Base-by-base conservation (phyloP, 2,113 vertebrate genomes). In the Sigmodon hispidus region DNA sequence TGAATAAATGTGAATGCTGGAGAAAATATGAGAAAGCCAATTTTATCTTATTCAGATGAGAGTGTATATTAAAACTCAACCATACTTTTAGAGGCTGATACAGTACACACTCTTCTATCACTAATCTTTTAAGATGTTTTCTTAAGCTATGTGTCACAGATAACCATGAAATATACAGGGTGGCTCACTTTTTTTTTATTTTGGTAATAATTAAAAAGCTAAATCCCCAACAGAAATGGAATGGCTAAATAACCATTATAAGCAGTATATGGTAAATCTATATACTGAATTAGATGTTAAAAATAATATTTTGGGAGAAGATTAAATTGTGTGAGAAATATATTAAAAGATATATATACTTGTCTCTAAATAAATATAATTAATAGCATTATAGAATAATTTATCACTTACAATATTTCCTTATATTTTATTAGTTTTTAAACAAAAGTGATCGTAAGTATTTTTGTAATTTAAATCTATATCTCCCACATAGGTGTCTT, bases 241-340 rank as follows among this genome's bases (percentile, higher is more conserved):
- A 73, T 45, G 40, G 7, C 45, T 84, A n/a, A 77, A 72, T 48
- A 84, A 93, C 34, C 77, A 84, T n/a, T n/a, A n/a, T n/a, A n/a
- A n/a, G n/a, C n/a, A n/a, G n/a, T n/a, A n/a, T n/a, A 13, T 22
- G 31, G 43, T 45, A 29, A 91, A 73, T 22, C 61, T 17, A 9
- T 16, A 24, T 5, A 17, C 2, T 40, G 57, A 50, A 65, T 43
- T 7, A 76, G 10, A 4, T 29, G 24, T 63, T 48, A 72, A 69
- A 84, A 79, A 72, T 31, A 72, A 43, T 81, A 91, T 90, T 89
- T 90, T 80, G 88, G 45, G 93, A 88, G 22, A 88, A 77, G 21
- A 79, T 61, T 89, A 80, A 92, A n/a, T 75, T 19, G 50, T 55
- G 21, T 52, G 83, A 94, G 29, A 72, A 95, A 94, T 26, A 88